phyloP scores from a whole-genome alignment of 1,140 invertebrate genomes.

The Diachasma alloeum region DNA sequence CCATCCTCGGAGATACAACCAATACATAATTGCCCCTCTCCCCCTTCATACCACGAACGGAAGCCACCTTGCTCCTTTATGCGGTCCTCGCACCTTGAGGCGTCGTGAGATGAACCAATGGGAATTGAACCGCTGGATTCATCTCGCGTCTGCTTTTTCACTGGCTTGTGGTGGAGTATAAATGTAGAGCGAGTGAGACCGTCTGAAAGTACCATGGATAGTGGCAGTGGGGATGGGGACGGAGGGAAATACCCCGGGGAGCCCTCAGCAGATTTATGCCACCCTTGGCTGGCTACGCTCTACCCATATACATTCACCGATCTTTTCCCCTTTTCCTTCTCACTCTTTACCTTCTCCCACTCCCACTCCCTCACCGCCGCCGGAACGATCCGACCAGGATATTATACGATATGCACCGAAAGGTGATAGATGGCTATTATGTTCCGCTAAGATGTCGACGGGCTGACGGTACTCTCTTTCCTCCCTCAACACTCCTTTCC shows the following conservation, averaged over 20 bases:
- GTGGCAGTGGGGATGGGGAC: slow-evolving; percentile 37
- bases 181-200: slow-evolving; percentile 15
- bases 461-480: slow-evolving; percentile 21
- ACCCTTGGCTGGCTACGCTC: slow-evolving; percentile 50
- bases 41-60: background rate
- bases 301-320: slow-evolving; percentile 32
- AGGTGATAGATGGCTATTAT: slow-evolving; percentile 56
- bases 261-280: slow-evolving; percentile 62
- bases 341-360: background rate
- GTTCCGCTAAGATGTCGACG: slow-evolving; percentile 48
- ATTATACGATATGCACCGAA: slow-evolving; percentile 58
- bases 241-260: slow-evolving; percentile 60
- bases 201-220: slow-evolving; percentile 13
- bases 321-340: slow-evolving; percentile 8
- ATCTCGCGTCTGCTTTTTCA: slow-evolving; percentile 48
- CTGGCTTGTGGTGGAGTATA: slow-evolving; percentile 13
- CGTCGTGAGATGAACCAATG: slow-evolving; percentile 48
- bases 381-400: slow-evolving; percentile 48
- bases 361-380: slow-evolving; percentile 16
- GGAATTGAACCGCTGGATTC: slow-evolving; percentile 61
- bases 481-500: slow-evolving; percentile 16
- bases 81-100: slow-evolving; percentile 43
- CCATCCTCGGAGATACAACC: background rate
- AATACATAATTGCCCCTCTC: background rate
- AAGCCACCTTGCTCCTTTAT: slow-evolving; percentile 31